phyloP scores from a whole-genome alignment of 1,140 invertebrate species.

The Brachionus koreanus region DNA sequence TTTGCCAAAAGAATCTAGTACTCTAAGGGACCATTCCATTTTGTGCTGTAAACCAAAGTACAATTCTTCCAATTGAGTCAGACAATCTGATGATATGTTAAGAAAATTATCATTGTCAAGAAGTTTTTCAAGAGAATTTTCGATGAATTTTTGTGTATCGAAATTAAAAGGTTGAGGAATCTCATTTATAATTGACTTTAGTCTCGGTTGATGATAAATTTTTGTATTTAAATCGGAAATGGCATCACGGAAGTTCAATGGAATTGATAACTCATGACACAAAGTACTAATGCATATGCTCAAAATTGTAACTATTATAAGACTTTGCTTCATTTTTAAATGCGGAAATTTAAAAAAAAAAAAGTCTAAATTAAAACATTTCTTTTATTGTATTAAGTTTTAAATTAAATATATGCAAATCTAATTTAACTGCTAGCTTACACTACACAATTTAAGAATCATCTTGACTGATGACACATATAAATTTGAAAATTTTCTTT shows the following conservation, averaged over 20 bases:
- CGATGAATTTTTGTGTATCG: not conserved
- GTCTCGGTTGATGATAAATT: not conserved
- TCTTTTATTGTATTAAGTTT: too few species aligned
- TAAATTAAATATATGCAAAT: too few species aligned
- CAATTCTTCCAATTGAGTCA: not conserved
- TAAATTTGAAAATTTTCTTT: too few species aligned
- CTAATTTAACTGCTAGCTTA: too few species aligned
- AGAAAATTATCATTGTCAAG: not conserved
- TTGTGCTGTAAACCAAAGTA: not conserved
- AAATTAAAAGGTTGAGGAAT: not conserved
- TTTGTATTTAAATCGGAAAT: not conserved
- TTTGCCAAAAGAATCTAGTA: slow-evolving; percentile 53
- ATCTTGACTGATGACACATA: too few species aligned
- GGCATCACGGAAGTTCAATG: slow-evolving; percentile 15
- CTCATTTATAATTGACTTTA: not conserved
- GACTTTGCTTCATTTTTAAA: not conserved
- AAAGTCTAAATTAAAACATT: too few species aligned
- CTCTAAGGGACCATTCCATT: slow-evolving; percentile 45
- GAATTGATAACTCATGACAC: not conserved
- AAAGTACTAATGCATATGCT: not conserved
- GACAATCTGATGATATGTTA: not conserved
- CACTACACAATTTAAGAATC: too few species aligned
- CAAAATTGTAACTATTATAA: not conserved
- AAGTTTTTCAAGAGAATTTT: not conserved
- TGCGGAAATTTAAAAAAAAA: not conserved